phyloP scores from a whole-genome alignment of 1,140 invertebrate species.

The Cyclina sinensis region DNA sequence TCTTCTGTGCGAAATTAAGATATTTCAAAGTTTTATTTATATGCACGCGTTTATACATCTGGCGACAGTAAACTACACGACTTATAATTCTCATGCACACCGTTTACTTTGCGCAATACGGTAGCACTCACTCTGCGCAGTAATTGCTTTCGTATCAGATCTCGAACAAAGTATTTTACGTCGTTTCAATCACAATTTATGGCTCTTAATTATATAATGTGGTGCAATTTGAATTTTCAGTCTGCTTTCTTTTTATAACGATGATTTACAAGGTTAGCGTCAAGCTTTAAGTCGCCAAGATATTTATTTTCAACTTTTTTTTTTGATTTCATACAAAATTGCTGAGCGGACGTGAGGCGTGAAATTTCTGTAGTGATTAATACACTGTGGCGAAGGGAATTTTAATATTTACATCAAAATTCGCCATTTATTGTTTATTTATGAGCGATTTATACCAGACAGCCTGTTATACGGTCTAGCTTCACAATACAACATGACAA shows the following conservation, averaged over 20 bases:
- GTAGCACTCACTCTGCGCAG: neutral
- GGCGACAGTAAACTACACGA: conserved; percentile 36
- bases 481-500: conserved; percentile 41
- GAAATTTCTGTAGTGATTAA: conserved; percentile 13
- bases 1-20: neutral
- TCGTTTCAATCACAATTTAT: conserved; percentile 57
- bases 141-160: conserved; percentile 30
- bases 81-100: conserved; percentile 12
- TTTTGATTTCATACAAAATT: conserved; percentile 43
- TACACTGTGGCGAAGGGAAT: conserved; percentile 13
- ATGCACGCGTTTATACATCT: conserved; percentile 8
- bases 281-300: conserved; percentile 10
- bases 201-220: conserved; percentile 54
- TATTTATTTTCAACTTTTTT: conserved; percentile 14
- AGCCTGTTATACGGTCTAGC: conserved; percentile 26
- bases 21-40: neutral
- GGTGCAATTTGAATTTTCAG: conserved; percentile 29
- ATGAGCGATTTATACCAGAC: conserved; percentile 28
- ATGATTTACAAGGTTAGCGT: conserved; percentile 17
- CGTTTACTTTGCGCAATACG: neutral
- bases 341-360: neutral
- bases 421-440: conserved; percentile 53
- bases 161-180: conserved; percentile 8
- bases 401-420: conserved; percentile 49
- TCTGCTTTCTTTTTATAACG: conserved; percentile 48